A percentile compares a stretch with the other conserved stretches of the same genome.
Evolutionary conservation across 2,113 vertebrate genomes (phyloP).

Genomic region (Stictonetta naevosa): DNA sequence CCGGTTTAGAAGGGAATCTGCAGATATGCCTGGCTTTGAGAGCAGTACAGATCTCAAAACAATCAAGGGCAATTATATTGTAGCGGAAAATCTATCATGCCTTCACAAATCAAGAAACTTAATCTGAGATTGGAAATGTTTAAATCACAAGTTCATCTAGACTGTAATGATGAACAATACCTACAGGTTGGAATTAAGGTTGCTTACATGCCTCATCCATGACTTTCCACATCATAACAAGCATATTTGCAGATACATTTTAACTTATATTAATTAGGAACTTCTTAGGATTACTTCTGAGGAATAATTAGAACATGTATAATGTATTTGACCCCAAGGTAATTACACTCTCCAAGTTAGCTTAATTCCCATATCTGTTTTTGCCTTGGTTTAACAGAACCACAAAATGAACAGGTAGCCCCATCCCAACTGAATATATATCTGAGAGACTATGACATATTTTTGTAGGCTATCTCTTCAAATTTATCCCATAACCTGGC

Average conservation of each 20-base stretch:
- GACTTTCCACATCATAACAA: not conserved
- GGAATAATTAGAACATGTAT: not conserved
- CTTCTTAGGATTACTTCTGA: not conserved
- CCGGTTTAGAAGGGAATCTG: not conserved
- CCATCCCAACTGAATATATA: not conserved
- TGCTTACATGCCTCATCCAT: not conserved
- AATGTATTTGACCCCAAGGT: not conserved
- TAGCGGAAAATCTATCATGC: not conserved
- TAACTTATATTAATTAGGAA: not conserved
- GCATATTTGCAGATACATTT: not conserved
- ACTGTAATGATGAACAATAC: not conserved
- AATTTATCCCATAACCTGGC: not conserved
- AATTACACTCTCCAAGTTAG: not conserved
- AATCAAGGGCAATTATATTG: not conserved
- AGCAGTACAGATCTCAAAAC: not conserved
- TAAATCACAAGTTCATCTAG: not conserved
- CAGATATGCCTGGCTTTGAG: not conserved
- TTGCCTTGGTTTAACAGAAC: not conserved
- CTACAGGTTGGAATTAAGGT: not conserved
- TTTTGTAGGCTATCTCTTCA: not conserved
- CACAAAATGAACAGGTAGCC: too few relatives aligned
- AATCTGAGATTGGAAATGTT: not conserved
- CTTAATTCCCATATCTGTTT: not conserved
- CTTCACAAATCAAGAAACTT: not conserved
- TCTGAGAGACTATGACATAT: not conserved